Evolutionary conservation across 2,888 invertebrate genomes (phyloP).

Genomic region (Pardosa pseudoannulata): DNA sequence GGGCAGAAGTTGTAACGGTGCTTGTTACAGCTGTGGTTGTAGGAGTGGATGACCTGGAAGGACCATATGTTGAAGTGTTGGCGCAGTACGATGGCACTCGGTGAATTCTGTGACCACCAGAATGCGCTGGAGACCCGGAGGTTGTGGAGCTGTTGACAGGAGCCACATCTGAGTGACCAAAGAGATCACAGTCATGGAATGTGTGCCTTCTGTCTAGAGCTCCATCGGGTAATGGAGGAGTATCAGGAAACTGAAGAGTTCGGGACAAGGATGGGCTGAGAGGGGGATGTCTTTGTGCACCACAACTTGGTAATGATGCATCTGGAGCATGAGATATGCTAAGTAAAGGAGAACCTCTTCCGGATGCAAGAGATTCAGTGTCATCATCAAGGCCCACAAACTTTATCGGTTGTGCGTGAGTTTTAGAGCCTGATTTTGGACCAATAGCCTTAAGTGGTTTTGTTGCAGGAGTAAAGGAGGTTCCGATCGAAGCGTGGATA

Average conservation of each 20-base stretch:
- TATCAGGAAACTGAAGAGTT: slow-evolving; percentile 40
- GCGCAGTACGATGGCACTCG: slow-evolving; percentile 68
- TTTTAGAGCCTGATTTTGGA: slow-evolving; percentile 75
- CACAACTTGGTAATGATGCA: slow-evolving; percentile 17
- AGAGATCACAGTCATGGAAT: slow-evolving; percentile 58
- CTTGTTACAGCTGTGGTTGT: slow-evolving; percentile 12
- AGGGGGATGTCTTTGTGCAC: slow-evolving; percentile 35
- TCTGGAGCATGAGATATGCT: slow-evolving; percentile 60
- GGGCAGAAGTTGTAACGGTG: slow-evolving; percentile 31
- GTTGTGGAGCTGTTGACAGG: slow-evolving; percentile 63
- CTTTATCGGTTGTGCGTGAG: slow-evolving; percentile 77
- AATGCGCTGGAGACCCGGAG: slow-evolving; percentile 58
- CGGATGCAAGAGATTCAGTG: slow-evolving; percentile 53
- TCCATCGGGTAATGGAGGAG: slow-evolving; percentile 45
- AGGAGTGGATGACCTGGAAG: slow-evolving; percentile 36
- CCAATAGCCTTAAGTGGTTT: slow-evolving; percentile 72
- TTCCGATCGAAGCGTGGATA: slow-evolving; percentile 30
- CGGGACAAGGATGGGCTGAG: slow-evolving; percentile 52
- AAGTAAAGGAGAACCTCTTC: slow-evolving; percentile 61
- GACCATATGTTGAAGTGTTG: slow-evolving; percentile 62
- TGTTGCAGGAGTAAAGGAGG: slow-evolving; percentile 23
- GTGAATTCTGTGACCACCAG: slow-evolving; percentile 59
- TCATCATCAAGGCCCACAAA: slow-evolving; percentile 76
- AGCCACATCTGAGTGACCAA: slow-evolving; percentile 44
- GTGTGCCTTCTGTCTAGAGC: slow-evolving; percentile 68